phyloP scores from a whole-genome alignment of 2,888 invertebrate genomes.

The Ethmia dodecea region DNA sequence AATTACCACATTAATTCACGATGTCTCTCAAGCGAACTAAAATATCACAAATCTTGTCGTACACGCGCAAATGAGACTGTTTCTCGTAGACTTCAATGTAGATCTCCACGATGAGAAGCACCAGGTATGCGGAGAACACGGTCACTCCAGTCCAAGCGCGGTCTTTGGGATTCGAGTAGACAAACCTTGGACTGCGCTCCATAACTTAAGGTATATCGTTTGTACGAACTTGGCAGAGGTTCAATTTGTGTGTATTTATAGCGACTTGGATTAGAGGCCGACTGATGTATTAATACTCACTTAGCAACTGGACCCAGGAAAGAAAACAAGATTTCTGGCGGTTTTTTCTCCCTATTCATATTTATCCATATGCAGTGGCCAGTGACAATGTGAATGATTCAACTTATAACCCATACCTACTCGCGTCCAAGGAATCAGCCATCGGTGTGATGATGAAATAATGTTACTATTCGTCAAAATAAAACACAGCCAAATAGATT shows the following conservation, averaged over 20 bases:
- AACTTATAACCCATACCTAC: no score
- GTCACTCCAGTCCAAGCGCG: conserved; percentile 59
- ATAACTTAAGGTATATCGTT: conserved; percentile 1
- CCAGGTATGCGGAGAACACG: conserved; percentile 53
- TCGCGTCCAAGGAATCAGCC: no score
- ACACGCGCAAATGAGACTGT: conserved; percentile 45
- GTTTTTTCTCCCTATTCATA: no score
- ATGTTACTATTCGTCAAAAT: no score
- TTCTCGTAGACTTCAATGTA: conserved; percentile 60
- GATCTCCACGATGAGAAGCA: conserved; percentile 54
- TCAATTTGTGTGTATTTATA: no score
- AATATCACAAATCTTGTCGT: conserved; percentile 33
- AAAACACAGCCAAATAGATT: conserved; percentile 54
- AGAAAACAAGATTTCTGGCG: no score
- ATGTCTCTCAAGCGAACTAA: conserved; percentile 12
- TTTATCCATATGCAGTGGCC: no score
- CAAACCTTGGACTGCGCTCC: conserved; percentile 36
- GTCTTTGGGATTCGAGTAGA: conserved; percentile 41
- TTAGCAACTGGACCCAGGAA: no score
- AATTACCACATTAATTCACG: not conserved
- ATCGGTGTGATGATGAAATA: no score
- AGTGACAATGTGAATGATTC: no score
- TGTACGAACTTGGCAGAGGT: conserved; percentile 1
- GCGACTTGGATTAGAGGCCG: no score
- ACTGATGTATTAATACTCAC: no score